Evolutionary conservation across 2,113 vertebrate species (phyloP).

Genomic region (Sminthopsis crassicaudata): DNA sequence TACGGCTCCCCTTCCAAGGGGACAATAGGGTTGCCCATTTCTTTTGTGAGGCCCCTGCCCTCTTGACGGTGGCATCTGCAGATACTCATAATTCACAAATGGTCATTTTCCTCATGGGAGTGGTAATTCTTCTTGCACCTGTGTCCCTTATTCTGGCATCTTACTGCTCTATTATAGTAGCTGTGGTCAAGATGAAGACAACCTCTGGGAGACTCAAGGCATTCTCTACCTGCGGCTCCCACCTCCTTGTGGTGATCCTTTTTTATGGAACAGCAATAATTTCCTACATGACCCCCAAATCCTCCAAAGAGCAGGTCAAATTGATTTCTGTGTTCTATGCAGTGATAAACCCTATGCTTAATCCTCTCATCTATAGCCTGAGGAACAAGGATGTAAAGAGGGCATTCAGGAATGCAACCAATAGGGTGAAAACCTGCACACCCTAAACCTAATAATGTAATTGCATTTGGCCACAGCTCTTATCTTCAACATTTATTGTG

Average conservation of each 20-base stretch:
- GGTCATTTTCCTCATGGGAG: conserved; percentile 69
- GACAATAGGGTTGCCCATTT: conserved; percentile 75
- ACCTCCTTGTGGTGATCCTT: conserved; percentile 60
- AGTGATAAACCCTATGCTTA: conserved; percentile 75
- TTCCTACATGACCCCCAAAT: conserved; percentile 73
- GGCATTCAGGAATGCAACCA: conserved; percentile 55
- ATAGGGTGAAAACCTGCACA: not conserved
- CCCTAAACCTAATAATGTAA: not conserved
- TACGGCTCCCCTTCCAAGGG: conserved; percentile 62
- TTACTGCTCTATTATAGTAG: conserved; percentile 64
- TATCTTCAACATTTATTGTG: not conserved
- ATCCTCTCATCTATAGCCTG: conserved; percentile 75
- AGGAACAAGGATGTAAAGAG: conserved; percentile 76
- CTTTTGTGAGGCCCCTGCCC: conserved; percentile 76
- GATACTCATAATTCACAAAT: conserved; percentile 71
- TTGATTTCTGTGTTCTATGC: conserved; percentile 75
- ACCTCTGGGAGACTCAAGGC: conserved; percentile 57
- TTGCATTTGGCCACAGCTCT: not conserved
- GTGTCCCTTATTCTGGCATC: conserved; percentile 68
- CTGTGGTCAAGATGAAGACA: conserved; percentile 60
- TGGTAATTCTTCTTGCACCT: conserved; percentile 68
- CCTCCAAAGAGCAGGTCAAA: conserved; percentile 70
- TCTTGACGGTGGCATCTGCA: conserved; percentile 73
- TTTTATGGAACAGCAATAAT: conserved; percentile 75
- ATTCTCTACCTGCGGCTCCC: conserved; percentile 70